Conservation (phyloP, 2,888 invertebrate genomes). For the Hirtodrosophila cameraria region DNA sequence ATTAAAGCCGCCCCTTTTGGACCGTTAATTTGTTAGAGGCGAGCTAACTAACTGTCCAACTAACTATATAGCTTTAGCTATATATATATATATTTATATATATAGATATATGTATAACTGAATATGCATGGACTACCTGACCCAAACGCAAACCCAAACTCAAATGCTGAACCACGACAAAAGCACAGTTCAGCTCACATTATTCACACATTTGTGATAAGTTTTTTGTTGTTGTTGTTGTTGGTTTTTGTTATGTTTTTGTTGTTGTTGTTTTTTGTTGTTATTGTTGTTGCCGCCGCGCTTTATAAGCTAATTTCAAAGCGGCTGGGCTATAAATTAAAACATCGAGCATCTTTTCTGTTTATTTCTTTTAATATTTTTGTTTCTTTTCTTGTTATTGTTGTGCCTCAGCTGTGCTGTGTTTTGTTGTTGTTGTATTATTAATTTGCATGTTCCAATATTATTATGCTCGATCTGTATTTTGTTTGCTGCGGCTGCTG, state of each 20-base stretch:
- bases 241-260: slow-evolving; percentile 14
- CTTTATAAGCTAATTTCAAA: slow-evolving; percentile 76
- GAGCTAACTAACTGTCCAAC: slow-evolving; percentile 9
- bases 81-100: slow-evolving; percentile 7
- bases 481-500: slow-evolving; percentile 14
- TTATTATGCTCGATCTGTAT: slow-evolving; percentile 19
- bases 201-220: slow-evolving; percentile 74
- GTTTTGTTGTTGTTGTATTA: slow-evolving; percentile 43
- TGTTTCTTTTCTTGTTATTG: slow-evolving; percentile 32
- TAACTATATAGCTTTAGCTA: slow-evolving; percentile 1
- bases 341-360: slow-evolving; percentile 56
- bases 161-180: slow-evolving; percentile 43
- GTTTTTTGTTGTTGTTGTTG: slow-evolving; percentile 31
- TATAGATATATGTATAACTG: slow-evolving; percentile 14
- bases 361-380: slow-evolving; percentile 16
- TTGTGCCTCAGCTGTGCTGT: slow-evolving; percentile 42
- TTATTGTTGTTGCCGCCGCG: slow-evolving; percentile 43
- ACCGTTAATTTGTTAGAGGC: slow-evolving; percentile 63
- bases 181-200: slow-evolving; percentile 68
- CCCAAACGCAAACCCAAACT: slow-evolving; percentile 18
- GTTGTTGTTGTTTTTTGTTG: slow-evolving; percentile 5
- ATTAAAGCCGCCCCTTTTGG: slow-evolving; percentile 72
- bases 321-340: slow-evolving; percentile 76
- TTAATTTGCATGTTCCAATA: slow-evolving; percentile 63
- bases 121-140: slow-evolving; percentile 46